Conservation (phyloP, 2,113 vertebrate species). For the Anseranas semipalmata region DNA sequence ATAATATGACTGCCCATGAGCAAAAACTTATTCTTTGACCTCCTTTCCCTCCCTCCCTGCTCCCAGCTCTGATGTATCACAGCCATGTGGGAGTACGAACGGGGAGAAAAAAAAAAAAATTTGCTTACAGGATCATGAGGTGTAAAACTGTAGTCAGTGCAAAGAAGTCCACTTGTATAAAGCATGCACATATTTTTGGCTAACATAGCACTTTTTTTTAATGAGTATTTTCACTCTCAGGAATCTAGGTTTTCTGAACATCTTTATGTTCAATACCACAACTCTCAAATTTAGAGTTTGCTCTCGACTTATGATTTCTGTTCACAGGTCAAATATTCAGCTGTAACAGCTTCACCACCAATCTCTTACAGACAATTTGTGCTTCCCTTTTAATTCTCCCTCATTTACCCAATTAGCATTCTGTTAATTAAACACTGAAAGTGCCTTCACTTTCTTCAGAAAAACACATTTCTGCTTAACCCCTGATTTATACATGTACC, state of each 20-base stretch:
- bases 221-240: neutral
- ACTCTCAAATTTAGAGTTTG: neutral
- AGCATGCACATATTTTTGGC: neutral
- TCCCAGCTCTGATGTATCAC: neutral
- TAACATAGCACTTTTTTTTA: neutral
- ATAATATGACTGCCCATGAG: neutral
- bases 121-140: neutral
- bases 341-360: neutral
- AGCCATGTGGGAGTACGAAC: neutral
- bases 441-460: slow-evolving; percentile 16
- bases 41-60: neutral
- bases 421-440: slow-evolving; percentile 25
- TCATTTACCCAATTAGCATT: slow-evolving; percentile 46
- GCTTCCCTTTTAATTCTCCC: slow-evolving; percentile 28
- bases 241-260: neutral
- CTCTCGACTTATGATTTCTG: slow-evolving; percentile 13
- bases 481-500: slow-evolving; percentile 16
- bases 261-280: neutral
- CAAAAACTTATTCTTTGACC: neutral
- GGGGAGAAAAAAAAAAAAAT: neutral
- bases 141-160: neutral
- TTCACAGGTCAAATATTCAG: neutral
- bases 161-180: neutral
- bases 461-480: slow-evolving; percentile 6
- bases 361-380: neutral